These are phyloP conservation scores for Clarias magur DNA, from an alignment of 2,113 vertebrate genomes.

Conservation along the genomic window DNA sequence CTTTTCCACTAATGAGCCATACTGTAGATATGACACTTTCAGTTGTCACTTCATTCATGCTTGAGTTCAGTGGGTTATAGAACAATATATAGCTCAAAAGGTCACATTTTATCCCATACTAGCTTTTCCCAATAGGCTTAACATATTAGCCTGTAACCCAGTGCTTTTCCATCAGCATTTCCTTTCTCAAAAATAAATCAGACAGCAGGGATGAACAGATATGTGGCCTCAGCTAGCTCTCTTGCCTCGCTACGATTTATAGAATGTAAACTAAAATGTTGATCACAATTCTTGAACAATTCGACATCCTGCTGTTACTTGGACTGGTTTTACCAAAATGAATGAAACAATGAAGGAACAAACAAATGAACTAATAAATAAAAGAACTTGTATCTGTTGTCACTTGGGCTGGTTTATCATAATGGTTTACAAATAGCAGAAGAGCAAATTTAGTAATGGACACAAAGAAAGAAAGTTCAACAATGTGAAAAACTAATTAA, in stretches of 20 bases:
- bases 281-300: slow-evolving; percentile 31
- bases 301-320: slow-evolving; percentile 39
- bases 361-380: neutral
- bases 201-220: slow-evolving; percentile 19
- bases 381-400: neutral
- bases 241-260: slow-evolving; percentile 41
- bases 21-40: slow-evolving; percentile 46
- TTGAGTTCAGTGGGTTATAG: slow-evolving; percentile 1
- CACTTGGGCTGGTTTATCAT: neutral
- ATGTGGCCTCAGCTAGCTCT: slow-evolving; percentile 38
- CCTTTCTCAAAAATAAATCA: slow-evolving; percentile 38
- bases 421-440: neutral
- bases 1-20: slow-evolving; percentile 43
- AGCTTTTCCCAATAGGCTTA: slow-evolving; percentile 47
- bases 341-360: neutral
- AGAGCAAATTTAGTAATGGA: neutral
- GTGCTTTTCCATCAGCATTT: slow-evolving; percentile 30
- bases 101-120: slow-evolving; percentile 48
- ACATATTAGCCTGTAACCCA: slow-evolving; percentile 54
- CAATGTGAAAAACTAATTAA: neutral
- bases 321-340: neutral
- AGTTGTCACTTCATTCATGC: slow-evolving; percentile 51
- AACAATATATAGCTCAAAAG: slow-evolving; percentile 40
- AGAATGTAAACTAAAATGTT: slow-evolving; percentile 36
- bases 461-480: neutral